Evolutionary conservation across 2,797 vertebrate species (phyloP).

Genomic region (Acomys russatus): DNA sequence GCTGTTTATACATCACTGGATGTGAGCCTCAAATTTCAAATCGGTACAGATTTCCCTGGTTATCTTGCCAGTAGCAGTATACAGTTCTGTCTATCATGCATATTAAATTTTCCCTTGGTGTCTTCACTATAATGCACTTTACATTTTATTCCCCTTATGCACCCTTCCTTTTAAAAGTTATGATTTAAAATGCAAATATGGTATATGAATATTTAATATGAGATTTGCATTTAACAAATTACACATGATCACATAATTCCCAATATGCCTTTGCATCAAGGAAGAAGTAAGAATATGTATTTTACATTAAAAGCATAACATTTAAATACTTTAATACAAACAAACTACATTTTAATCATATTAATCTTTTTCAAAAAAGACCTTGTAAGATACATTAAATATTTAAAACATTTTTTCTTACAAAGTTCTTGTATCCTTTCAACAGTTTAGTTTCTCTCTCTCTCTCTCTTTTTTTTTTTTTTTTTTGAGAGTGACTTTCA

Average conservation of each 20-base stretch:
- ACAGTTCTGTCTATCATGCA: constrained; percentile 20
- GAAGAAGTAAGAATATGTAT: constrained; percentile 79
- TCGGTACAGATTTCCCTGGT: constrained; percentile 25
- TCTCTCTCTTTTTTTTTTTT: too few species aligned
- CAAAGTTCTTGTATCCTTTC: constrained; percentile 67
- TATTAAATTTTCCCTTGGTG: constrained; percentile 61
- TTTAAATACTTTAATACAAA: constrained; percentile 85
- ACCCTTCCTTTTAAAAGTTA: constrained; percentile 69
- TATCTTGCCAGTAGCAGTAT: constrained; percentile 30
- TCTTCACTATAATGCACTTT: constrained; percentile 56
- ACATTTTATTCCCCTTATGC: constrained; percentile 59
- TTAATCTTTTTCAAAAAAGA: constrained; percentile 74
- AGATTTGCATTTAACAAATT: constrained; percentile 84
- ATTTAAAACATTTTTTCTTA: constrained; percentile 73
- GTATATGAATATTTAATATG: constrained; percentile 83
- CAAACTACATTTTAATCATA: constrained; percentile 81
- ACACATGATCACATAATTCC: constrained; percentile 81
- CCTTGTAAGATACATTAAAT: constrained; percentile 76
- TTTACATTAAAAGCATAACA: constrained; percentile 82
- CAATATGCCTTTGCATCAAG: constrained; percentile 74
- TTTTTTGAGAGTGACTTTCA: too few species aligned
- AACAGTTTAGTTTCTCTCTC: constrained; percentile 62
- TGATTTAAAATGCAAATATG: constrained; percentile 79
- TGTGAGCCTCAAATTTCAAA: constrained; percentile 38
- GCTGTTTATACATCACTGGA: neutral